Base-by-base conservation (phyloP, 2,797 vertebrate genomes). In the Odontamblyopus rebecca region DNA sequence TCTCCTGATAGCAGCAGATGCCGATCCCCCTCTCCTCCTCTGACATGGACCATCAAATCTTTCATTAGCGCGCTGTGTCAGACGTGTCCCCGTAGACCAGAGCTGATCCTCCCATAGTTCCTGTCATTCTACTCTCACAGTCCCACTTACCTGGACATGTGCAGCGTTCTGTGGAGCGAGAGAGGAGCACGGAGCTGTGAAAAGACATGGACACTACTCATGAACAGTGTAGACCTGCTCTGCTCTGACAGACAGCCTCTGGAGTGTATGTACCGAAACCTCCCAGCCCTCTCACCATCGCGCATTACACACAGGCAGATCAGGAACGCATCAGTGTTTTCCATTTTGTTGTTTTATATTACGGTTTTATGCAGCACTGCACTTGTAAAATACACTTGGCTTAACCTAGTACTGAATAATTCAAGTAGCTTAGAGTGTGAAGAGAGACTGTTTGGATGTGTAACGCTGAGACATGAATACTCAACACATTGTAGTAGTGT, bases 221-320 rank as follows among this genome's bases (percentile, higher is more conserved):
- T 60, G 64, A 76, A 74, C 19, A 57, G 48, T 62, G 76, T 50
- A 79, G 57, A 15, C 44, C 44, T 73, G 81, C 82, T 73, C 60
- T 84, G 82, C 82, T 75, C 61, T 85, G 82, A 88, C 79, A 82
- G 80, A 88, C 73, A 82, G 72, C 76, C 83, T 82, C 75, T 66
- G 79, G 82, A 79, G 86, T 81, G 72, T 82, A 61, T 79, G 73
- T 69, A 70, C 63, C 27, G 59, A 1, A 66, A 71, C 66, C 69
- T 73, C 26, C 29, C 73, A 48, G 44, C 13, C 12, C 44, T 48
- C 38, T 65, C 75, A 67, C 76, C 15, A 44, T 65, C 26, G 26
- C 68, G 82, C 84, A 88, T 86, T 84, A 86, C 74, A 85, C 76
- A 63, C 53, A 51, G 67, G 73, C 29, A 2, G 51, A 51, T 12